phyloP scores from a whole-genome alignment of 2,797 vertebrate species.

The Sebastes nivosus region DNA sequence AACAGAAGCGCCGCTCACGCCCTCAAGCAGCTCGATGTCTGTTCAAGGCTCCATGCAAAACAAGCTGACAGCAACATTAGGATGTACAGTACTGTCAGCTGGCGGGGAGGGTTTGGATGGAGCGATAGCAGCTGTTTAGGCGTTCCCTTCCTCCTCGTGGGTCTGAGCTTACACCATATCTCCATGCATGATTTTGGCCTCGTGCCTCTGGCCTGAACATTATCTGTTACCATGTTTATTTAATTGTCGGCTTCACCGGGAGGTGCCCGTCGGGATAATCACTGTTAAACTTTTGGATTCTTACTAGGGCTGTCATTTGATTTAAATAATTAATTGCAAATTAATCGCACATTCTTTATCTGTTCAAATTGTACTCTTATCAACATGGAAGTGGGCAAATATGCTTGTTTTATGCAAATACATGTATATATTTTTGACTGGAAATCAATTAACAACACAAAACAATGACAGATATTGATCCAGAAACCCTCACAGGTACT shows the following conservation, averaged over 20 bases:
- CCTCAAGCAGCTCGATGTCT: constrained; percentile 30
- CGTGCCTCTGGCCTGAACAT: not conserved
- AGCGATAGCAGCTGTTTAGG: constrained; percentile 47
- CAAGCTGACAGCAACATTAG: constrained; percentile 28
- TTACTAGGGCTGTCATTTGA: not conserved
- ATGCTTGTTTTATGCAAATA: no score
- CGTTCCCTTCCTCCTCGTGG: constrained; percentile 17
- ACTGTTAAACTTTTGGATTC: not conserved
- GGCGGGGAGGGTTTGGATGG: constrained; percentile 17
- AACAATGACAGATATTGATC: no score
- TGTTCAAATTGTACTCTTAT: no score
- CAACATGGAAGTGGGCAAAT: no score
- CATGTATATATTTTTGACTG: no score
- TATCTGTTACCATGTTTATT: constrained; percentile 9
- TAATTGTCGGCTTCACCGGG: not conserved
- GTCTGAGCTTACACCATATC: constrained; percentile 11
- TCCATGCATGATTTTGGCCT: not conserved
- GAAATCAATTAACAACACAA: no score
- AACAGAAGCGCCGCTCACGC: constrained; percentile 14
- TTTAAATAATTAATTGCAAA: no score
- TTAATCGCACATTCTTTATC: no score
- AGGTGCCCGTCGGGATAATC: not conserved
- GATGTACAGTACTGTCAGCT: constrained; percentile 25
- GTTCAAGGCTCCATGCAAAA: not conserved
- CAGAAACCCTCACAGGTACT: no score